Conservation (phyloP, 2,888 invertebrate species). For the Limenitis camilla region DNA sequence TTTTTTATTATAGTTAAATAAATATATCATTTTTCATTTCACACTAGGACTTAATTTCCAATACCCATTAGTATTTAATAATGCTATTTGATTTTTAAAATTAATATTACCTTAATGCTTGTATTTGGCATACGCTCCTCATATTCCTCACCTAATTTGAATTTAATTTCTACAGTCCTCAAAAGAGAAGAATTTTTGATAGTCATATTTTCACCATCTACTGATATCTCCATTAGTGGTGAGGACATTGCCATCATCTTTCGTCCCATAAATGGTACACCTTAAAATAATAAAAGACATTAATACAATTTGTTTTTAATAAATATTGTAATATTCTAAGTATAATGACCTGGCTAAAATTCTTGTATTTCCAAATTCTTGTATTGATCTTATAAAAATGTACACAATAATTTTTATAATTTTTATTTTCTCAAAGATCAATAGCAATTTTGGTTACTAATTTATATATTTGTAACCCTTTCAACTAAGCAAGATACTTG, state of each 20-base stretch:
- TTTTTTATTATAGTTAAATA: not conserved
- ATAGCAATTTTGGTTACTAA: too few relatives aligned
- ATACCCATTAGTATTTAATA: not conserved
- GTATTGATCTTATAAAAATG: too few relatives aligned
- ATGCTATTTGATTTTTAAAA: not conserved
- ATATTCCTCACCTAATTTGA: slow-evolving; percentile 78
- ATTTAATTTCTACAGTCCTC: slow-evolving; percentile 74
- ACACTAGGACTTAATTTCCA: not conserved
- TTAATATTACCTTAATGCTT: slow-evolving; percentile 50
- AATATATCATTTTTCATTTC: not conserved
- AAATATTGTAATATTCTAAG: too few relatives aligned
- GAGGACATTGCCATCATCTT: slow-evolving; percentile 76
- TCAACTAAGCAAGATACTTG: not conserved
- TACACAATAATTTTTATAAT: too few relatives aligned
- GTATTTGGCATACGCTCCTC: slow-evolving; percentile 77
- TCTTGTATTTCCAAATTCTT: too few relatives aligned
- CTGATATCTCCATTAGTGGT: too few relatives aligned
- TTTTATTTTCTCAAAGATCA: too few relatives aligned
- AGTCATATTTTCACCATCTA: too few relatives aligned
- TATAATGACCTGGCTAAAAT: too few relatives aligned
- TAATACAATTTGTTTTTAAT: too few relatives aligned
- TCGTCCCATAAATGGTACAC: slow-evolving; percentile 78
- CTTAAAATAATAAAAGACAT: slow-evolving; percentile 49
- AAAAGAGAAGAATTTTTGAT: slow-evolving; percentile 75
- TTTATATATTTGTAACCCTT: too few relatives aligned